Base-by-base conservation (phyloP, 2,888 invertebrate genomes). In the Nephrotoma guestfalica region DNA sequence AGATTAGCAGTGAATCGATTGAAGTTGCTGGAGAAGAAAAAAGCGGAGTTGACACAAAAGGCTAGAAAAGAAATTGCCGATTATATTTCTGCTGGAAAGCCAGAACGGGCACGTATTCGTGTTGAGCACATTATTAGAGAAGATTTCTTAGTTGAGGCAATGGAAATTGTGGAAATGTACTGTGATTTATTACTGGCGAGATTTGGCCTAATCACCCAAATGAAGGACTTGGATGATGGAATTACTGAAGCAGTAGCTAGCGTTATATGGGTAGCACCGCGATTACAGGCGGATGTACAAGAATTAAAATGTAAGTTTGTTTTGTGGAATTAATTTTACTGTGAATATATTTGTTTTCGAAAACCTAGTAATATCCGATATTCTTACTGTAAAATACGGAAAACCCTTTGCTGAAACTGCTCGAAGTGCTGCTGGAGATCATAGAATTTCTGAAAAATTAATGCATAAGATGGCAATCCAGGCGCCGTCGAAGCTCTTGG, bases 151-250 rank as follows among this genome's bases (percentile, higher is more conserved):
- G 99, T 99, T 3, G 99, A 99, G 92, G 99, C 99, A 0, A 98
- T 99, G 96, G 99, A 99, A 93, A 94, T 99, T 87, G 94, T 99
- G 0, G 99, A 99, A 93, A 99, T 99, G 98, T 99, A 98, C 90
- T 99, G 99, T 92, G 99, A 99, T 92, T 93, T 99, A 86, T 91
- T 99, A 84, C 92, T 99, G 86, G 99, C 99, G 0, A 94, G 99
- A 89, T 99, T 99, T 92, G 99, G 99, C 0, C 93, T 99, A 9
- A 95, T 99, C 86, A 97, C 98, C 83, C 98, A 98, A 92, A 98
- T 98, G 97, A 98, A 98, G 93, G 97, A 94, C 90, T 92, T 99
- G 11, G 99, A 99, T 90, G 97, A 97, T 88, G 99, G 99, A 0
- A 94, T 99, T 13, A 96, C 97, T 3, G 99, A 99, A 92, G 96